A percentile compares a stretch with the other conserved stretches of the same genome.
phyloP scores from a whole-genome alignment of 2,888 invertebrate genomes.

The Xestia sexstrigata region DNA sequence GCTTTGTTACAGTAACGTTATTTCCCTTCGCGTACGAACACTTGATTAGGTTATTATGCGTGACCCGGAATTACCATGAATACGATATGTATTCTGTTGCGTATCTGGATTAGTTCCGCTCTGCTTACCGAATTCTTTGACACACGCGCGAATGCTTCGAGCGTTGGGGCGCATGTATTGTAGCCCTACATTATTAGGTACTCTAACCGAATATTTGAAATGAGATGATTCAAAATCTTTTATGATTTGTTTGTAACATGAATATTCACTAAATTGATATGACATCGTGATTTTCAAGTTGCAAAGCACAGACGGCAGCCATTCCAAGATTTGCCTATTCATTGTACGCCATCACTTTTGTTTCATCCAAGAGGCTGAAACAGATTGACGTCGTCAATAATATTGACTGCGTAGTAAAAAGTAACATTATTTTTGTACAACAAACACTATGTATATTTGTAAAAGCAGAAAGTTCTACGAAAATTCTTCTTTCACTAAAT shows the following conservation, averaged over 20 bases:
- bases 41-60: constrained; percentile 44
- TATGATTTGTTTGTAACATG: not conserved
- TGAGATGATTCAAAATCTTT: not conserved
- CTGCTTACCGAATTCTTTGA: constrained; percentile 48
- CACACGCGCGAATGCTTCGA: constrained; percentile 23
- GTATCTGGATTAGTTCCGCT: constrained; percentile 45
- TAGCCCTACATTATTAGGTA: not conserved
- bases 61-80: constrained; percentile 52
- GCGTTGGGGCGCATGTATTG: constrained; percentile 1
- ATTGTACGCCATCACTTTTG: constrained; percentile 10
- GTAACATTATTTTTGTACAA: constrained; percentile 10
- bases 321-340: constrained; percentile 9
- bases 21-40: constrained; percentile 37
- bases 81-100: constrained; percentile 36
- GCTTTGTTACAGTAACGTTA: constrained; percentile 48
- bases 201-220: not conserved
- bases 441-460: constrained; percentile 35
- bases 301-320: not conserved
- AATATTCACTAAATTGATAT: constrained; percentile 1
- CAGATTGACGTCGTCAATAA: constrained; percentile 34
- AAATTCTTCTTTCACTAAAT: constrained; percentile 49
- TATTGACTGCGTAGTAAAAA: constrained; percentile 27
- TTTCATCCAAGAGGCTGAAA: not conserved
- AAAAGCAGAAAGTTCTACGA: constrained; percentile 31
- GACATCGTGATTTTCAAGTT: not conserved